Conservation (phyloP, 2,888 invertebrate genomes). For the Hololepta plana region DNA sequence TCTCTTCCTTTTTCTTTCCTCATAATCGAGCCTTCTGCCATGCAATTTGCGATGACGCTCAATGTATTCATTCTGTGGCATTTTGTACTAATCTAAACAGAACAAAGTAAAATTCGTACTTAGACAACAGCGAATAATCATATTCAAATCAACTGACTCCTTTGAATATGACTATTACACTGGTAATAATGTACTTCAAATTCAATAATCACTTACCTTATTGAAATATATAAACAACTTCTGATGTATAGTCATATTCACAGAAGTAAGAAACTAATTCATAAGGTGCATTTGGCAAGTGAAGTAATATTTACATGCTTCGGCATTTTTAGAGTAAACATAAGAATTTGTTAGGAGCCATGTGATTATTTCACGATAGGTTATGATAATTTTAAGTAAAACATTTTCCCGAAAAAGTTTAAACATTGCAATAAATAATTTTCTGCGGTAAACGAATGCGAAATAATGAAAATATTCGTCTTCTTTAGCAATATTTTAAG, state of each 20-base stretch:
- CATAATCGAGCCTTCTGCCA: slow-evolving; percentile 93
- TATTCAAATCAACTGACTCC: slow-evolving; percentile 18
- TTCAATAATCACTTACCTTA: slow-evolving; percentile 21
- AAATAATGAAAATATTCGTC: no score
- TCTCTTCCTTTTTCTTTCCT: slow-evolving; percentile 88
- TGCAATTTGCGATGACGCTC: slow-evolving; percentile 92
- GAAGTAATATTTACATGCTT: no score
- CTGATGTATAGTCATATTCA: slow-evolving; percentile 22
- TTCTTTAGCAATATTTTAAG: slow-evolving; percentile 5
- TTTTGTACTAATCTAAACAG: slow-evolving; percentile 29
- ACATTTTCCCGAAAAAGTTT: no score
- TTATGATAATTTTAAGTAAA: no score
- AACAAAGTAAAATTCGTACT: background rate
- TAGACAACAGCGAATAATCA: slow-evolving; percentile 15
- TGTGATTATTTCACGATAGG: no score
- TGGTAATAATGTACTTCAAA: slow-evolving; percentile 6
- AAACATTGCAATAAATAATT: no score
- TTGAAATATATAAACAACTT: slow-evolving; percentile 3
- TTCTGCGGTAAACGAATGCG: no score
- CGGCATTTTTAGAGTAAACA: no score
- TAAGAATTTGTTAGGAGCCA: no score
- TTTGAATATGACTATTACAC: slow-evolving; percentile 26
- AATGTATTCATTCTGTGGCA: slow-evolving; percentile 99
- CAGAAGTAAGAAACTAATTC: no score
- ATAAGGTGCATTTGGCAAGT: no score